Evolutionary conservation across 1,140 invertebrate species (phyloP).

Genomic region (Luehdorfia chinensis): DNA sequence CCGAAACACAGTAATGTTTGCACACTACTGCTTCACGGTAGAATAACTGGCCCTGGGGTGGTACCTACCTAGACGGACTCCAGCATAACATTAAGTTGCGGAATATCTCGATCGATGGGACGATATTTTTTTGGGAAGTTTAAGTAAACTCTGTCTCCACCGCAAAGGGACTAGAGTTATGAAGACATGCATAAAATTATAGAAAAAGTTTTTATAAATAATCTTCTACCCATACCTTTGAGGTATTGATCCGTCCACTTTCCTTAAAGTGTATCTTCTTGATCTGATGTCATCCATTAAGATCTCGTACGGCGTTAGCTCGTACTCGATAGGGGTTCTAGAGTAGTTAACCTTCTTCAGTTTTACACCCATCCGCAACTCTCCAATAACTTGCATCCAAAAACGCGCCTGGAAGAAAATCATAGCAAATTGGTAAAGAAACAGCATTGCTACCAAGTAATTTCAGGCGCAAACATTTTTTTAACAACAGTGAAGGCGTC

Average conservation of each 20-base stretch:
- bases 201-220: too few species aligned
- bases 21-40: too few species aligned
- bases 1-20: too few species aligned
- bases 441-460: slow-evolving; percentile 30
- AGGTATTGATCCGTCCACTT: slow-evolving; percentile 91
- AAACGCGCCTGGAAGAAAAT: slow-evolving; percentile 86
- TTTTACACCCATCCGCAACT: slow-evolving; percentile 89
- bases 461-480: slow-evolving; percentile 28
- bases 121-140: too few species aligned
- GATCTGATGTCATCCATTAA: slow-evolving; percentile 97
- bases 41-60: too few species aligned
- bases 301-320: slow-evolving; percentile 98
- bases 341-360: slow-evolving; percentile 92
- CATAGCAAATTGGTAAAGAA: slow-evolving; percentile 27
- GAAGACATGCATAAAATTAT: too few species aligned
- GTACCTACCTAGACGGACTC: too few species aligned
- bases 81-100: too few species aligned
- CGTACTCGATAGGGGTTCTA: slow-evolving; percentile 88
- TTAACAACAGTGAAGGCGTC: slow-evolving; percentile 8
- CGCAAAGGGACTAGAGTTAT: too few species aligned
- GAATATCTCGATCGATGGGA: too few species aligned
- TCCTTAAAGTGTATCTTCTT: slow-evolving; percentile 89
- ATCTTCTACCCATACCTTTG: slow-evolving; percentile 74
- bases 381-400: slow-evolving; percentile 97
- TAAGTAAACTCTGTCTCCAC: too few species aligned